Percentiles rank a stretch among this genome's conserved stretches.
These are phyloP conservation scores for Zaprionus lachaisei DNA, from an alignment of 1,140 invertebrate genomes.

Conservation along the genomic window DNA sequence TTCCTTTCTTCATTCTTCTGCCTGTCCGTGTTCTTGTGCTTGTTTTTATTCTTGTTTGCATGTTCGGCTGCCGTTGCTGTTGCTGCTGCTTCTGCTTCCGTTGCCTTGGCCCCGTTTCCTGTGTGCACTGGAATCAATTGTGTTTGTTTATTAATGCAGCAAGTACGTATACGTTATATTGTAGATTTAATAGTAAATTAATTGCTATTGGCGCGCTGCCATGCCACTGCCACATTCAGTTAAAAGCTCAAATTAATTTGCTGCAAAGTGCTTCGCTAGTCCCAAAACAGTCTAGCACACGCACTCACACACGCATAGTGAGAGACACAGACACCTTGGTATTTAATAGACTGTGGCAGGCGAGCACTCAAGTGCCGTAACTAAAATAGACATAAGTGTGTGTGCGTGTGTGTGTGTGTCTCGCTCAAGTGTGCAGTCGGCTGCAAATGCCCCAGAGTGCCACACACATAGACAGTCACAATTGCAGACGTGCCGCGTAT, in stretches of 20 bases:
- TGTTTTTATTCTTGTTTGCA: conserved; percentile 14
- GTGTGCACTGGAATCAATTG: conserved; percentile 39
- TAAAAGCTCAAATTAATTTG: conserved; percentile 31
- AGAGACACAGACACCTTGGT: background rate
- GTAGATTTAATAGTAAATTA: conserved; percentile 40
- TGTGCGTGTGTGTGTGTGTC: conserved; percentile 10
- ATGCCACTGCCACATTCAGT: conserved; percentile 3
- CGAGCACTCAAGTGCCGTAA: conserved; percentile 32
- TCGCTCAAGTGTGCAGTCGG: background rate
- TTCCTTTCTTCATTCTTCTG: background rate
- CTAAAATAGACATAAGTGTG: conserved; percentile 22
- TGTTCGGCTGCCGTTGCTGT: conserved; percentile 27
- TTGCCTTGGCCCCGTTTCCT: conserved; percentile 38
- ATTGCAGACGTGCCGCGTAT: conserved; percentile 2
- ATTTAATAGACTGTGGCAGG: conserved; percentile 46
- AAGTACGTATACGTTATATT: conserved; percentile 36
- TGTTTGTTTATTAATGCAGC: conserved; percentile 30
- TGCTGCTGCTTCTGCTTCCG: conserved; percentile 36
- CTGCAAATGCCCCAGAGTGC: conserved; percentile 21
- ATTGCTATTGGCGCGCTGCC: conserved; percentile 15
- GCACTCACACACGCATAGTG: background rate
- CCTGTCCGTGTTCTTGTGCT: conserved; percentile 18
- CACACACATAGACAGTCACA: conserved; percentile 9
- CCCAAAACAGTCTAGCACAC: conserved; percentile 13
- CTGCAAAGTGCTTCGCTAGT: conserved; percentile 22